A percentile compares a stretch with the other conserved stretches of the same genome.
Conservation (phyloP, 2,113 vertebrate genomes). For the Willisornis vidua region DNA sequence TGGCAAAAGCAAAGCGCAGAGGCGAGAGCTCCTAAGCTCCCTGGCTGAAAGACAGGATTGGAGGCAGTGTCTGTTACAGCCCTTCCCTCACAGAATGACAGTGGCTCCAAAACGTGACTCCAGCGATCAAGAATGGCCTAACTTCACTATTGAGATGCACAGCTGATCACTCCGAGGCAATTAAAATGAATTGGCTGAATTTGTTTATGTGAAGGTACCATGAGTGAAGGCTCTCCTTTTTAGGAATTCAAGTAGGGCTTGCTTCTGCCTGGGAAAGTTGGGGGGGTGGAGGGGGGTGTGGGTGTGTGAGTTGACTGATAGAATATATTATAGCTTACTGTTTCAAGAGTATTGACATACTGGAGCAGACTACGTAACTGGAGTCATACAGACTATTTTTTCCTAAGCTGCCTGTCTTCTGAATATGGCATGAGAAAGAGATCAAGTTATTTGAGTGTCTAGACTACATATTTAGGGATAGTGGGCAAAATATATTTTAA, state of each 20-base stretch:
- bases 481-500: not conserved
- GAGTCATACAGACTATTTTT: not conserved
- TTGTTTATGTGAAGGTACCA: constrained; percentile 5
- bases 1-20: not conserved
- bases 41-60: not conserved
- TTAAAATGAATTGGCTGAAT: constrained; percentile 31
- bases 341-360: not conserved
- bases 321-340: not conserved
- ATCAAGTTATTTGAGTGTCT: not conserved
- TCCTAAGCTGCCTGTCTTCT: not conserved
- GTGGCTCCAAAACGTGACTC: not conserved
- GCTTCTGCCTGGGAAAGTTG: not conserved
- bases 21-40: not conserved
- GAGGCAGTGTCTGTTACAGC: not conserved
- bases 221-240: not conserved
- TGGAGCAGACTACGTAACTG: not conserved
- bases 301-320: constrained; percentile 6
- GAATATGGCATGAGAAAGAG: not conserved
- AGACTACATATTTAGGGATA: not conserved
- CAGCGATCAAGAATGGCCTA: not conserved
- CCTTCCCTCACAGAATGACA: not conserved
- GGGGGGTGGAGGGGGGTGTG: not conserved
- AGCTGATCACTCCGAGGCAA: not conserved
- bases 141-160: not conserved
- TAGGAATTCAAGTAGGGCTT: constrained; percentile 32